phyloP scores from a whole-genome alignment of 2,888 invertebrate species.

The Tetheella fluctuosa region DNA sequence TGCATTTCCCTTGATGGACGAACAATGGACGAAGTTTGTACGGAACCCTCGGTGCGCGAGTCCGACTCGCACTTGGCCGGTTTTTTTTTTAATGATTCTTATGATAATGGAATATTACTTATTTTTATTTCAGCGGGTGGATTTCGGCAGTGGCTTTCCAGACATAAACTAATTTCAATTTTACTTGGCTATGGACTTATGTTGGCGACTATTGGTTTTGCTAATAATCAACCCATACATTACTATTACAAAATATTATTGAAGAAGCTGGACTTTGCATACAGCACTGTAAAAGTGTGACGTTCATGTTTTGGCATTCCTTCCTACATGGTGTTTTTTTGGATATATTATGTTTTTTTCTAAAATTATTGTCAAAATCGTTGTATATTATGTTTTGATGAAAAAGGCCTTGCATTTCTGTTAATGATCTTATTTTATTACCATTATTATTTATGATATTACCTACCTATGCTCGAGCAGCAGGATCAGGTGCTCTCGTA shows the following conservation, averaged over 20 bases:
- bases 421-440: background rate
- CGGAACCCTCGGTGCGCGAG: too few species aligned
- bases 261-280: constrained; percentile 73
- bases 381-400: background rate
- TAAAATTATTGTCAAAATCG: background rate
- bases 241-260: constrained; percentile 85
- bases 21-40: too few species aligned
- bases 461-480: background rate
- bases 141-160: constrained; percentile 83
- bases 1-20: too few species aligned
- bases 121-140: constrained; percentile 66
- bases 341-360: background rate
- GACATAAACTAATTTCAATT: constrained; percentile 85
- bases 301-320: background rate
- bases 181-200: constrained; percentile 86
- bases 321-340: background rate
- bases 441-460: too few species aligned
- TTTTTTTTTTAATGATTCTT: too few species aligned
- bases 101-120: background rate
- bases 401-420: background rate
- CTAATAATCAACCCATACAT: constrained; percentile 86
- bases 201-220: constrained; percentile 86
- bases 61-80: too few species aligned
- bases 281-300: constrained; percentile 64
- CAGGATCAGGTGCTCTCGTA: too few species aligned